Base-by-base conservation (phyloP, 2,888 invertebrate species). In the Drosophila eohydei region DNA sequence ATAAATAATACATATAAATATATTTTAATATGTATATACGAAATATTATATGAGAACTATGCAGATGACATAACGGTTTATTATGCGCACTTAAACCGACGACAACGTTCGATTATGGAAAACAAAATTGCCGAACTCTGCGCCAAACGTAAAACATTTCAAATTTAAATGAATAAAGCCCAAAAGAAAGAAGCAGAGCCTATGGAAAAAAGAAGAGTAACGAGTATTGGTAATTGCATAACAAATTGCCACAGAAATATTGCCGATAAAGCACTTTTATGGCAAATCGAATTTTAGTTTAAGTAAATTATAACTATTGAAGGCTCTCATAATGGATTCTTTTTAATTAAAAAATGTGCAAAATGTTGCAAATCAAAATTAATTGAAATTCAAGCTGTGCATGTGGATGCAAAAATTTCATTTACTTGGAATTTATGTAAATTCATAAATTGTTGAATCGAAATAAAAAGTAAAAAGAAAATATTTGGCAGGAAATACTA, bases 271-370 rank as follows among this genome's bases (percentile, higher is more conserved):
- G 55, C 36, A 3, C 14, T 44, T 78, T 55, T 61, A 61, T 48
- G 43, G 28, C 46, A 44, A 69, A 79, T 69, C 40, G 28, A 61
- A 62, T 75, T 75, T 77, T 48, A 62, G 50, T 61, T 64, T 12
- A 63, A 68, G 69, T 62, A 46, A 79, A 63, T 74, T 74, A 70
- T 43, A 9, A 55, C 62, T 38, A 59, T 79, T 44, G 8, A 65
- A 60, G 44, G 26, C 30, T 21, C 12, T 43, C 38, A 48, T 38
- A 60, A 68, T 48, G 21, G 4, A 26, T 44, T 21, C 16, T 16
- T 44, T 52, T 70, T 51, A 44, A 63, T 58, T 66, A 51, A 54
- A 54, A 65, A 65, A 52, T 28, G 8, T 21, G 26, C 30, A 41
- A 59, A 55, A 16, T 43, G 28, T n/a, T 14, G 30, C 26, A 55